Base-by-base conservation (phyloP, 2,797 vertebrate species). In the Netta rufina region DNA sequence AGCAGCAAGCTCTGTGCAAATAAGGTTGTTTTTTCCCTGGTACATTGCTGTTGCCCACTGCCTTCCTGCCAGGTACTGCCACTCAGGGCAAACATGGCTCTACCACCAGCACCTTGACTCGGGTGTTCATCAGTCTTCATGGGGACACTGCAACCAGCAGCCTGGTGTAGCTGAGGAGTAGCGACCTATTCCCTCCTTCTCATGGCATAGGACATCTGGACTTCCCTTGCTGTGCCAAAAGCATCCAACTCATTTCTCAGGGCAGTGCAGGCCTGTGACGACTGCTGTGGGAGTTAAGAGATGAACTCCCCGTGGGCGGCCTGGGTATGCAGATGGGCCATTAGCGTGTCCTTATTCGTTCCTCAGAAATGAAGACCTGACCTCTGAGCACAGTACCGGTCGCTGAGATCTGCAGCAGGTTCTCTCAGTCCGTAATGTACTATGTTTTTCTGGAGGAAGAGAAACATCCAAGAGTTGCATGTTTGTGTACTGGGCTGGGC, bases 161-260 rank as follows among this genome's bases (percentile, higher is more conserved):
- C 45, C 71, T 2, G 3, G 30, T 0, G 0, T 2, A 73, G 25
- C 24, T 0, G 1, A 5, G 66, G 7, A 8, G 24, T 7, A 4
- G 36, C 1, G 5, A 38, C 21, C 11, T 74, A 1, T 49, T 73
- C 16, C 28, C 10, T 72, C 6, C 25, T 70, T 61, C n/a, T 43
- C 18, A 53, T 6, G 1, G 11, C 16, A 2, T 84, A 58, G 21
- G 11, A 80, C 33, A 27, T 21, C 24, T 43, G 43, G 39, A 14
- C 7, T 54, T 84, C 62, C 6, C 20, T 78, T 62, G 8, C 30
- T 90, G 67, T 16, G 27, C 41, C 90, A 53, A 60, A 78, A 66
- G 20, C 8, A 33, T 84, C 64, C 36, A 51, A 8, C 11, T 22
- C 0, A 0, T 84, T 89, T 89, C 39, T 27, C 32, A 70, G 36